These are phyloP conservation scores for Rhabdophis nuchalis DNA, from an alignment of 2,797 vertebrate species.

Conservation along the genomic window DNA sequence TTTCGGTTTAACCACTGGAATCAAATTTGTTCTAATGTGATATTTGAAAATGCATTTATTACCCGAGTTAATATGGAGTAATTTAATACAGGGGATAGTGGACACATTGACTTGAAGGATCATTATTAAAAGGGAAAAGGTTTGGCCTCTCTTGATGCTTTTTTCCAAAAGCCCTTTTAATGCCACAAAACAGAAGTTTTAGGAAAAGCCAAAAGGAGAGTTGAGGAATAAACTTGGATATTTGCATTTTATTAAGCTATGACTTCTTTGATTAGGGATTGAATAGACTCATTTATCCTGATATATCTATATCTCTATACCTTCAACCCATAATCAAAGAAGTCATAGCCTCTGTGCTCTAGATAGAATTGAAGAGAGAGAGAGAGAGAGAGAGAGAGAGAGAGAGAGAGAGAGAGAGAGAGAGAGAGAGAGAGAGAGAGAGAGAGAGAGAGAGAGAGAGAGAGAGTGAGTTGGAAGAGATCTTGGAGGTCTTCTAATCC, in stretches of 20 bases:
- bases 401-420: too few relatives aligned
- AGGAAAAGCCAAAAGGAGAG: neutral
- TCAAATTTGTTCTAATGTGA: conserved; percentile 46
- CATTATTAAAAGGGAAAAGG: conserved; percentile 4
- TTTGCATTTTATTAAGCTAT: neutral
- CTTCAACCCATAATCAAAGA: neutral
- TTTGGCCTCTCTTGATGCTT: conserved; percentile 8
- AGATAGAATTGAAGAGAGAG: too few relatives aligned
- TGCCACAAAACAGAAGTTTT: neutral
- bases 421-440: too few relatives aligned
- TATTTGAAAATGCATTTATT: conserved; percentile 51
- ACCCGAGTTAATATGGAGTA: conserved; percentile 39
- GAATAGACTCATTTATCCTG: neutral
- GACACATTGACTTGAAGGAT: conserved; percentile 27
- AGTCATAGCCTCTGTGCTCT: neutral
- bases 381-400: too few relatives aligned
- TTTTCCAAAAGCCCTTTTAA: neutral
- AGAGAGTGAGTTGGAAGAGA: too few relatives aligned
- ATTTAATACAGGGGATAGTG: neutral
- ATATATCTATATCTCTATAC: neutral
- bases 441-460: too few relatives aligned
- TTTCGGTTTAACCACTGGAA: conserved; percentile 53
- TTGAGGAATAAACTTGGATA: neutral
- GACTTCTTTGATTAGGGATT: neutral
- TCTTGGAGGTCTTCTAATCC: too few relatives aligned